Base-by-base conservation (phyloP, 1,140 invertebrate species). In the Microplitis demolitor region DNA sequence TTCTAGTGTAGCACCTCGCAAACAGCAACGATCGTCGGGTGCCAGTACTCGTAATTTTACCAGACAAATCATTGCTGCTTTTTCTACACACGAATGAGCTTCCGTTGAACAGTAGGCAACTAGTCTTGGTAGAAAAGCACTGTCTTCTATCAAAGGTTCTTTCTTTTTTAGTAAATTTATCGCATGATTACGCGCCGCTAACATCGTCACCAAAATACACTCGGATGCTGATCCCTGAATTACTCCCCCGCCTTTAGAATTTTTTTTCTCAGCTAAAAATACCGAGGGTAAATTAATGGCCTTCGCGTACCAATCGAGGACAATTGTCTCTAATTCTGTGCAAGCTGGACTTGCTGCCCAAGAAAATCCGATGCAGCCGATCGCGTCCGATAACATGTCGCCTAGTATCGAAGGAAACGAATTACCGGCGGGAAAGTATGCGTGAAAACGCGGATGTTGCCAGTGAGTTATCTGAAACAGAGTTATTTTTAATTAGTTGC, bases 401-500 rank as follows among this genome's bases (percentile, higher is more conserved):
- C 93, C 97, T 14, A 99, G 87, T 60, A 98, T 95, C 3, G 97
- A 97, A 1, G 97, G 96, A 82, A 93, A 99, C 0, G 96, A 97
- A 85, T 97, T 97, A 16, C 96, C 97, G 3, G 96, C 92, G 3
- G 97, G 97, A 86, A 99, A 98, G 85, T 98, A 99, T 1, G 97
- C 97, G 82, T 98, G 96, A 83, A 98, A 99, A 70, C 93, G 89
- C 2, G 97, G 96, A 89, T 98, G 97, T 85, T 98, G 96, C 97
- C 97, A 99, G 82, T 99, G 97, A 0, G 96, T 97, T 60, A 95
- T 90, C 93, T 95, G 82, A 84, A 82, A 74, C 0, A 24, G 2
- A 63, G 33, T 37, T 68, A 51, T 73, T 63, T 56, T 35, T 63
- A 5, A 50, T 62, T 14, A 16, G 35, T 61, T 73, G 31, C 6